Percentiles rank a stretch among this genome's conserved stretches.
phyloP scores from a whole-genome alignment of 1,140 invertebrate genomes.

The Drosophila hydei region DNA sequence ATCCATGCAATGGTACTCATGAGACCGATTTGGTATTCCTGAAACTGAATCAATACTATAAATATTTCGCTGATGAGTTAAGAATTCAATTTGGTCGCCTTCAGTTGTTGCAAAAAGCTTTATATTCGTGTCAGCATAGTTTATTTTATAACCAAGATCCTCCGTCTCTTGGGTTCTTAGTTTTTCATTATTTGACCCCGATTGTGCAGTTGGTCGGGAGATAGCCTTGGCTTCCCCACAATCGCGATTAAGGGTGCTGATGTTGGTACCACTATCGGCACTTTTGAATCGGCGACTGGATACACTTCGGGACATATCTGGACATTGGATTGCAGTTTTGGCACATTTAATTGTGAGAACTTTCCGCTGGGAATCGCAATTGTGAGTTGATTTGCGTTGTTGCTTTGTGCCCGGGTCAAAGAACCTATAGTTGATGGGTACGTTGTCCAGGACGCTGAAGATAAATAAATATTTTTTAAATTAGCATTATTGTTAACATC shows the following conservation, averaged over 20 bases:
- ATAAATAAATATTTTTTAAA: background rate
- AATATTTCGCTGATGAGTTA: constrained; percentile 52
- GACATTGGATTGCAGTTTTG: constrained; percentile 65
- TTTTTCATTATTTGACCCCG: constrained; percentile 68
- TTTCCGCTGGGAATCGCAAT: constrained; percentile 62
- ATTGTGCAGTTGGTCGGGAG: constrained; percentile 59
- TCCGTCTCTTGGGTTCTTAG: constrained; percentile 37
- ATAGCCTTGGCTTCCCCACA: constrained; percentile 48
- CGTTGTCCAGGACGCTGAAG: constrained; percentile 63
- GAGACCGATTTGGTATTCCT: constrained; percentile 31
- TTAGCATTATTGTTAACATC: background rate
- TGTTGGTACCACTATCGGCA: constrained; percentile 65
- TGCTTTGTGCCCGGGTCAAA: constrained; percentile 71
- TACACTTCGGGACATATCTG: constrained; percentile 71
- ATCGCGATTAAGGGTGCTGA: constrained; percentile 51
- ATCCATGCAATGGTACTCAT: constrained; percentile 64
- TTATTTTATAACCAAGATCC: constrained; percentile 48
- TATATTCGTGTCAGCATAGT: constrained; percentile 59
- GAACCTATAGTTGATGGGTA: constrained; percentile 67
- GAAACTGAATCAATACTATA: constrained; percentile 57
- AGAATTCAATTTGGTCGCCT: constrained; percentile 20
- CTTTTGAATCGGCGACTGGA: constrained; percentile 61
- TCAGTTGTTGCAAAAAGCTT: constrained; percentile 19
- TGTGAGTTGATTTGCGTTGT: constrained; percentile 51
- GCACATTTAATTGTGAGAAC: constrained; percentile 55